These are phyloP conservation scores for Amblyornis subalaris DNA, from an alignment of 2,113 vertebrate species.

Conservation along the genomic window DNA sequence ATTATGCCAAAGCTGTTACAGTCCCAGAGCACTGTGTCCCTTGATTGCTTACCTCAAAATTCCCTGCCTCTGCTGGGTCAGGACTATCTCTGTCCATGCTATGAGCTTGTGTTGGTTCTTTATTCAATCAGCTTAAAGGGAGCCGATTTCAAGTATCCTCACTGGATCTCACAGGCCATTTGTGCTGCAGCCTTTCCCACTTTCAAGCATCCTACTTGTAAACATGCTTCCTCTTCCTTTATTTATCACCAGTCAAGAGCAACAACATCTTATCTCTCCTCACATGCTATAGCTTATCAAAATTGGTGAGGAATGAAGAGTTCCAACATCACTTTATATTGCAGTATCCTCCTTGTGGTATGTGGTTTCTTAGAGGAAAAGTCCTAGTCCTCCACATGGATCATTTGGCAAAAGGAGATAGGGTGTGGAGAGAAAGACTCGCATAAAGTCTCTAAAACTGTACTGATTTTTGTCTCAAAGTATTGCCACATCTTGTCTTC, in stretches of 20 bases:
- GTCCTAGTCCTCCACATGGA: neutral
- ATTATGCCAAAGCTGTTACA: neutral
- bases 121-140: neutral
- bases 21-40: neutral
- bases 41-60: neutral
- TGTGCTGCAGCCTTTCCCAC: neutral
- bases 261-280: neutral
- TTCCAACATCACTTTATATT: neutral
- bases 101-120: neutral
- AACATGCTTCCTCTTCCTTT: neutral
- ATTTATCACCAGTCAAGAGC: neutral
- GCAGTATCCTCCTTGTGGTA: neutral
- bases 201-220: neutral
- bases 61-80: neutral
- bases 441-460: neutral
- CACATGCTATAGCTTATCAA: neutral
- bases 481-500: neutral
- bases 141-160: neutral
- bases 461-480: neutral
- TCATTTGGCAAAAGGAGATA: neutral
- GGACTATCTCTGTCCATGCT: neutral
- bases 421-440: neutral
- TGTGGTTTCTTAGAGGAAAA: neutral
- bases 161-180: neutral
- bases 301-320: neutral